phyloP scores from a whole-genome alignment of 1,140 invertebrate species.

The Leptinotarsa texana region DNA sequence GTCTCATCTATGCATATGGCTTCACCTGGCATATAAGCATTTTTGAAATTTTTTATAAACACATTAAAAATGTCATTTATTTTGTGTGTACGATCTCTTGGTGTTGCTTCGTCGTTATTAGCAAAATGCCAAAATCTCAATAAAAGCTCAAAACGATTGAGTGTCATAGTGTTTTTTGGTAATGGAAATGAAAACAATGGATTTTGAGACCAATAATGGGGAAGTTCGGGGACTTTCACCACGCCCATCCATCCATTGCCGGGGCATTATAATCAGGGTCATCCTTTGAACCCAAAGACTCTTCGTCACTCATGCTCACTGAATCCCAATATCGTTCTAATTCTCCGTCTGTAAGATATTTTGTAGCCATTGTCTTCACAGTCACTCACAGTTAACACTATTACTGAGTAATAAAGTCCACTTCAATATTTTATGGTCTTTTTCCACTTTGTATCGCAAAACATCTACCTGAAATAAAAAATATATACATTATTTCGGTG shows the following conservation, averaged over 20 bases:
- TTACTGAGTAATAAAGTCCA: too few relatives aligned
- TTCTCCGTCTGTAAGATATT: background rate
- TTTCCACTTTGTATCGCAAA: background rate
- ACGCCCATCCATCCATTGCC: slow-evolving; percentile 21
- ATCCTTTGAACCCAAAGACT: background rate
- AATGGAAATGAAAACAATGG: slow-evolving; percentile 17
- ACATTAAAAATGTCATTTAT: slow-evolving; percentile 9
- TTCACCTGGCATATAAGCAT: slow-evolving; percentile 37
- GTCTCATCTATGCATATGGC: slow-evolving; percentile 47
- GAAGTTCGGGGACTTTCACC: slow-evolving; percentile 21
- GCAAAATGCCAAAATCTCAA: slow-evolving; percentile 27
- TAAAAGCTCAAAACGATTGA: slow-evolving; percentile 29
- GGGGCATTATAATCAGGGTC: slow-evolving; percentile 2
- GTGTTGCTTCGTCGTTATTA: slow-evolving; percentile 14
- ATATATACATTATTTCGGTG: background rate
- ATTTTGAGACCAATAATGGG: slow-evolving; percentile 26
- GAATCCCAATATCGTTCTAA: background rate
- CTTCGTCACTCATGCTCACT: slow-evolving; percentile 21
- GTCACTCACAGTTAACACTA: background rate
- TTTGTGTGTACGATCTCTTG: slow-evolving; percentile 20
- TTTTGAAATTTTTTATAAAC: slow-evolving; percentile 34
- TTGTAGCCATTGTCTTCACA: background rate
- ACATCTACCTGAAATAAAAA: slow-evolving; percentile 17
- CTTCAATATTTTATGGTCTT: too few relatives aligned
- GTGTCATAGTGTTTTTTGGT: slow-evolving; percentile 25